These are phyloP conservation scores for Cinclus mexicanus DNA, from an alignment of 2,113 vertebrate genomes.

Conservation along the genomic window DNA sequence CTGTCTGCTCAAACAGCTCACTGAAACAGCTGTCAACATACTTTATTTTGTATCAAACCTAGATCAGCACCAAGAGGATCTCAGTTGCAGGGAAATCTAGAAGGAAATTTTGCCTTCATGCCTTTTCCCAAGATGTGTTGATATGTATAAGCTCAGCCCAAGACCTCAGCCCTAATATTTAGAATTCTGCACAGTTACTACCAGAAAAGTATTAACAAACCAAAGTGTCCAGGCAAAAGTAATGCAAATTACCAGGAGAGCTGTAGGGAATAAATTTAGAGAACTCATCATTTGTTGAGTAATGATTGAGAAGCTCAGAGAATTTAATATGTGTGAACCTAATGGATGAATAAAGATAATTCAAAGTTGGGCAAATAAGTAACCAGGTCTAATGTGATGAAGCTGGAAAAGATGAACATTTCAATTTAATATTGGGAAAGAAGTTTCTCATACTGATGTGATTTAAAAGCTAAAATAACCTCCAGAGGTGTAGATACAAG, in stretches of 20 bases:
- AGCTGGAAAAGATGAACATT: not conserved
- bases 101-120: not conserved
- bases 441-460: not conserved
- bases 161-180: not conserved
- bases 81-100: not conserved
- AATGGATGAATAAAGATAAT: not conserved
- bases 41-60: not conserved
- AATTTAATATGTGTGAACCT: not conserved
- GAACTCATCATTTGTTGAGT: conserved; percentile 34
- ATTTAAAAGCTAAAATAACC: not conserved
- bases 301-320: conserved; percentile 18
- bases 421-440: not conserved
- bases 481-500: not conserved
- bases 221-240: not conserved
- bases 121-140: not conserved
- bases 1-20: not conserved
- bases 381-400: not conserved
- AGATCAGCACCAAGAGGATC: not conserved
- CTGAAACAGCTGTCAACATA: not conserved
- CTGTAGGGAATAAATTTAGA: not conserved
- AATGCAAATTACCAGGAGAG: not conserved
- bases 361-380: not conserved
- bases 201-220: not conserved
- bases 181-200: not conserved
- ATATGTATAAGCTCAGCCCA: not conserved